A percentile compares a stretch with the other conserved stretches of the same genome.
These are phyloP conservation scores for Poeciliopsis infans DNA, from an alignment of 2,797 vertebrate genomes.

Conservation along the genomic window DNA sequence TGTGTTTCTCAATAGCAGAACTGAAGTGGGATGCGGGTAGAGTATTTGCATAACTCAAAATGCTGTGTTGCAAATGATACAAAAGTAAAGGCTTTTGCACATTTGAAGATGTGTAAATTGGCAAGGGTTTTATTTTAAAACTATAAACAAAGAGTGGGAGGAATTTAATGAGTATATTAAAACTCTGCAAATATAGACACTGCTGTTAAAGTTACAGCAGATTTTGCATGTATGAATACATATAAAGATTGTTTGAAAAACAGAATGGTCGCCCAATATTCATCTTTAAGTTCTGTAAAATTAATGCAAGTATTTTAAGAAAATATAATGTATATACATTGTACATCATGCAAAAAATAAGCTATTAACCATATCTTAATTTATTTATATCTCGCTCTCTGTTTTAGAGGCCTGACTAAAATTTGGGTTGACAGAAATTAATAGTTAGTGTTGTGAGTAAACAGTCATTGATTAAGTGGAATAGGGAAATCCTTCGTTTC, in stretches of 20 bases:
- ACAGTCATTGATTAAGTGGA: neutral
- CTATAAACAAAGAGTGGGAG: slow-evolving; percentile 2
- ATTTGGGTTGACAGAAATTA: neutral
- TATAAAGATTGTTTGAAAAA: neutral
- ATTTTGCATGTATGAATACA: neutral
- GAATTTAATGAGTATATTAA: neutral
- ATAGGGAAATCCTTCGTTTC: neutral
- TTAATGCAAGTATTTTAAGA: neutral
- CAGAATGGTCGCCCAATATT: neutral
- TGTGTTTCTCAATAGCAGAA: neutral
- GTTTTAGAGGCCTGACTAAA: neutral
- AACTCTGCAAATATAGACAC: neutral
- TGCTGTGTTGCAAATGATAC: neutral
- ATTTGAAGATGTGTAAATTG: neutral
- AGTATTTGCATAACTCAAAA: slow-evolving; percentile 2
- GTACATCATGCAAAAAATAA: neutral
- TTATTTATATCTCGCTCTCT: neutral
- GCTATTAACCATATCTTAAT: neutral
- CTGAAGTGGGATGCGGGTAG: neutral
- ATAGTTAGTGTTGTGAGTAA: neutral
- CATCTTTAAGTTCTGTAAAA: neutral
- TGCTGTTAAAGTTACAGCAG: neutral
- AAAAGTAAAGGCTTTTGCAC: slow-evolving; percentile 2
- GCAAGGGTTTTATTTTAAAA: slow-evolving; percentile 1
- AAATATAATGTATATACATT: neutral